Base-by-base conservation (phyloP, 1,140 invertebrate genomes). In the Galleria mellonella region DNA sequence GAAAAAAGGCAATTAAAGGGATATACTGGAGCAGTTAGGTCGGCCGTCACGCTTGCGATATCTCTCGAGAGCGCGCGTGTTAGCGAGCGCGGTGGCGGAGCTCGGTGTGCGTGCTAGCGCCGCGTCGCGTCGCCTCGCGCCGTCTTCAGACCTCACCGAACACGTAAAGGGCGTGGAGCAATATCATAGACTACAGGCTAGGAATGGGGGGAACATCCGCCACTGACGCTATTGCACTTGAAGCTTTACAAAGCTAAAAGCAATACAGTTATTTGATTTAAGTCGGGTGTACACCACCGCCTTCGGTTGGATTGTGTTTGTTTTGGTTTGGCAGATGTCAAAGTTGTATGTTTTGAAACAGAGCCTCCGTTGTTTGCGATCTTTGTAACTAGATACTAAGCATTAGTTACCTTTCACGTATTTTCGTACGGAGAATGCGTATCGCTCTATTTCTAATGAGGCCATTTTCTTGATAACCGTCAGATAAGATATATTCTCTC, bases 231-330 rank as follows among this genome's bases (percentile, higher is more conserved):
- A 81, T 82, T 85, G 82, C 78, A 83, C 76, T 82, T 77, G 73
- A 82, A 79, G 75, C 67, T 66, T 77, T 83, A 79, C 74, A 78
- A 72, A 83, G 75, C 82, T 85, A 74, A 76, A 78, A 83, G 76
- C 82, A 81, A 83, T 82, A 85, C 78, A 82, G 76, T 84, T 84
- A 85, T 85, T 85, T 85, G 78, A 83, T 85, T 85, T 85, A 79
- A 85, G 73, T 69, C 73, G 81, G 68, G 63, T 76, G 67, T 83
- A 64, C 72, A 72, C 71, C 62, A 58, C 58, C 64, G 72, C 64
- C 76, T 81, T 77, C 70, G 65, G 64, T 55, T 69, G 70, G 74
- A 81, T 83, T 83, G 71, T 81, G 71, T 83, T 83, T 84, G 71
- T 71, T 64, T 78, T 73, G 71, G 76, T 84, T 84, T 82, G 81